Conservation (phyloP, 2,888 invertebrate genomes). For the Vandiemenella viatica region DNA sequence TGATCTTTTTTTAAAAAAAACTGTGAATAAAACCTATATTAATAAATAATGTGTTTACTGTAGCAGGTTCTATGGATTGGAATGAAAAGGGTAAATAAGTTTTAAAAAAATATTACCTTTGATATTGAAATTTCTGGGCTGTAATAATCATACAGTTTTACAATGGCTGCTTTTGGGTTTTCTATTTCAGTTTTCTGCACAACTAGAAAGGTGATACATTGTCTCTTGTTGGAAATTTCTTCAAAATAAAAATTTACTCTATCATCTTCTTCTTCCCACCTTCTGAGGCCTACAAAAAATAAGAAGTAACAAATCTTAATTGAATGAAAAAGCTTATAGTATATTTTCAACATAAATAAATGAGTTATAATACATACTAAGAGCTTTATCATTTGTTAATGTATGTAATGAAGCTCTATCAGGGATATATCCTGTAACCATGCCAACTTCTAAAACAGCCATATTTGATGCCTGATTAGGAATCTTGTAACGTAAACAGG, state of each 20-base stretch:
- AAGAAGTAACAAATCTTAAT: not conserved
- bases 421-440: conserved; percentile 47
- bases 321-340: conserved; percentile 15
- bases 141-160: conserved; percentile 48
- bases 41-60: not conserved
- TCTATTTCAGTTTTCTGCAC: conserved; percentile 32
- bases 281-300: conserved; percentile 31
- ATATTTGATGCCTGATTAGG: conserved; percentile 40
- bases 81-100: not conserved
- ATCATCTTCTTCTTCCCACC: conserved; percentile 35
- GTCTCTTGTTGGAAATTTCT: conserved; percentile 30
- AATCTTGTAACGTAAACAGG: conserved; percentile 18
- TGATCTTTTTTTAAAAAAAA: not conserved
- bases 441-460: conserved; percentile 42
- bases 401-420: conserved; percentile 40
- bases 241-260: conserved; percentile 37
- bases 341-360: conserved; percentile 22
- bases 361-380: conserved; percentile 27
- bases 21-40: not conserved
- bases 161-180: conserved; percentile 35
- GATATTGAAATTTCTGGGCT: conserved; percentile 37
- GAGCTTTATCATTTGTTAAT: conserved; percentile 26
- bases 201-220: conserved; percentile 34
- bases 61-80: not conserved
- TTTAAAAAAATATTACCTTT: conserved; percentile 30